phyloP scores from a whole-genome alignment of 2,797 vertebrate genomes.

The Chelon auratus region DNA sequence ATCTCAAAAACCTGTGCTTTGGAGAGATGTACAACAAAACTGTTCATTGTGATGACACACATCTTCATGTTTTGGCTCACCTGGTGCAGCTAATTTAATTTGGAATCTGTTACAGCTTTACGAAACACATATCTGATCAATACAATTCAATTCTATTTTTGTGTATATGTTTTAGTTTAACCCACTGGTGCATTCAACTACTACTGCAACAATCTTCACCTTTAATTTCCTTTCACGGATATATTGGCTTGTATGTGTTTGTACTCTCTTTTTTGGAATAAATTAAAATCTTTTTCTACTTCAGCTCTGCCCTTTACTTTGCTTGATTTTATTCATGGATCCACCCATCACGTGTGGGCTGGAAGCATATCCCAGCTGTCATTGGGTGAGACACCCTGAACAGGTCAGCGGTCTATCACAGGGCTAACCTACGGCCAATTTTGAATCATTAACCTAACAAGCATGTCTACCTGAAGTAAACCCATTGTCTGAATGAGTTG shows the following conservation, averaged over 20 bases:
- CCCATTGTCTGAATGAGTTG: too few relatives aligned
- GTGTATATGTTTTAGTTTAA: constrained; percentile 23
- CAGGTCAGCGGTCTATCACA: too few relatives aligned
- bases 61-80: neutral
- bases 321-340: neutral
- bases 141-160: constrained; percentile 4
- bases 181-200: constrained; percentile 24
- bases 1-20: constrained; percentile 17
- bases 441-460: too few relatives aligned
- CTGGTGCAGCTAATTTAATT: neutral
- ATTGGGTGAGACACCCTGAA: too few relatives aligned
- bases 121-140: neutral
- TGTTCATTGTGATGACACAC: neutral
- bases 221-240: constrained; percentile 30
- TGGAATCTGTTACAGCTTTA: constrained; percentile 12
- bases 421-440: too few relatives aligned
- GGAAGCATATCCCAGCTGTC: too few relatives aligned
- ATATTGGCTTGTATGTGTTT: constrained; percentile 42
- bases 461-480: too few relatives aligned
- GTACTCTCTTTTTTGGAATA: constrained; percentile 56
- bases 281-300: constrained; percentile 69
- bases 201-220: constrained; percentile 22
- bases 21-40: neutral
- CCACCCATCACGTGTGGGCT: too few relatives aligned
- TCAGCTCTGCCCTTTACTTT: neutral